A percentile compares a stretch with the other conserved stretches of the same genome.
Evolutionary conservation across 2,113 vertebrate species (phyloP).

Genomic region (Accipiter virgatus): DNA sequence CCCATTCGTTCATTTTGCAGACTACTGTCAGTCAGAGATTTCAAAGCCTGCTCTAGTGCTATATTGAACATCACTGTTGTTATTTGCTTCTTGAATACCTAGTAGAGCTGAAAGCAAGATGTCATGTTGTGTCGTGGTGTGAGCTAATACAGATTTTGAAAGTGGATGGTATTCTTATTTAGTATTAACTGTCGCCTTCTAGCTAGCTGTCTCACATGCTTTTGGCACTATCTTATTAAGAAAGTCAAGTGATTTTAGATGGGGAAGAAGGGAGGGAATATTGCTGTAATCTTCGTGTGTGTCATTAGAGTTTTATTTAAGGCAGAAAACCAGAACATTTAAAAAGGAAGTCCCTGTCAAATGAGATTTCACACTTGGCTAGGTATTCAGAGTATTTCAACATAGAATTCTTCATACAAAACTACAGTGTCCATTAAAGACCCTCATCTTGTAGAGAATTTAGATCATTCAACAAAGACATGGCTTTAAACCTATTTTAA

Average conservation of each 20-base stretch:
- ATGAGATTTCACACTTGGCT: background rate
- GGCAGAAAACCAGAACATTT: background rate
- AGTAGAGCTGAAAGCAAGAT: background rate
- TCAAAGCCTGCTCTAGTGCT: background rate
- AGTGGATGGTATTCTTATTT: background rate
- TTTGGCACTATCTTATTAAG: background rate
- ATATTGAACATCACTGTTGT: background rate
- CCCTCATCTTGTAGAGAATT: background rate
- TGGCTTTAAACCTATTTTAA: background rate
- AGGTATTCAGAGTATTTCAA: background rate
- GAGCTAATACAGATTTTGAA: background rate
- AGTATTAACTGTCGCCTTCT: background rate
- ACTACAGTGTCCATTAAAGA: background rate
- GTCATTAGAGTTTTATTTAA: background rate
- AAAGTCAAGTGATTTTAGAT: background rate
- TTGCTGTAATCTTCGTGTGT: background rate
- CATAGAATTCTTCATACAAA: background rate
- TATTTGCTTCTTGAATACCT: background rate
- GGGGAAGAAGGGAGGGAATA: background rate
- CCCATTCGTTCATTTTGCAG: background rate
- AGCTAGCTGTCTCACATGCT: background rate
- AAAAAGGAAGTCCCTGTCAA: background rate
- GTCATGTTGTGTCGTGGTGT: fast-evolving
- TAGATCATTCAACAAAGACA: background rate
- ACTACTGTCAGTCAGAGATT: background rate